Percentiles rank a stretch among this genome's conserved stretches.
phyloP scores from a whole-genome alignment of 2,113 vertebrate species.

The Nymphicus hollandicus region DNA sequence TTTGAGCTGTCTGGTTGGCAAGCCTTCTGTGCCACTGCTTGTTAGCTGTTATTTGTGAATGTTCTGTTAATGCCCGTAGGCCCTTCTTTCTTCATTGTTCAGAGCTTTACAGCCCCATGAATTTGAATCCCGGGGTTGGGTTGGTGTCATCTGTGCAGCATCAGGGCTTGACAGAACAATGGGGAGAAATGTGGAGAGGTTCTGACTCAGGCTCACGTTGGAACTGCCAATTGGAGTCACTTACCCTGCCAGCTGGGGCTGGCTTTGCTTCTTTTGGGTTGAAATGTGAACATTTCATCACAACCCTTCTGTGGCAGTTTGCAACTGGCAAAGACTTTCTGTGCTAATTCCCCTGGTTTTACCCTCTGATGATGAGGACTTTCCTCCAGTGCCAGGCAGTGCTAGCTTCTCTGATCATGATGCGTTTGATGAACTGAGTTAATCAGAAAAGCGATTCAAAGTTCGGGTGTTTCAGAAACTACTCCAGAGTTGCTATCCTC shows the following conservation, averaged over 20 bases:
- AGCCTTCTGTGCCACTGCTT: constrained; percentile 3
- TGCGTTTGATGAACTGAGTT: not conserved
- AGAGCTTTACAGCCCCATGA: not conserved
- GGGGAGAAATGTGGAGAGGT: not conserved
- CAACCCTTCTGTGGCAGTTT: not conserved
- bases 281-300: not conserved
- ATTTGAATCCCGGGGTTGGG: not conserved
- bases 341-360: not conserved
- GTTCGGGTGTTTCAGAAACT: not conserved
- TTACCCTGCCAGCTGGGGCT: not conserved
- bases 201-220: not conserved
- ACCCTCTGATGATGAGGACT: not conserved
- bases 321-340: not conserved
- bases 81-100: not conserved
- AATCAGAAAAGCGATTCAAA: not conserved
- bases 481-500: not conserved
- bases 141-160: not conserved
- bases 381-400: not conserved
- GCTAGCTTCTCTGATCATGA: not conserved
- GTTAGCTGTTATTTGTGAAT: not conserved
- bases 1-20: not conserved
- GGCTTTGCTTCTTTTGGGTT: not conserved
- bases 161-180: constrained; percentile 36
- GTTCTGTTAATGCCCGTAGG: not conserved
- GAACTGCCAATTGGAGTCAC: not conserved